phyloP scores from a whole-genome alignment of 1,140 invertebrate genomes.

The Penaeus indicus region DNA sequence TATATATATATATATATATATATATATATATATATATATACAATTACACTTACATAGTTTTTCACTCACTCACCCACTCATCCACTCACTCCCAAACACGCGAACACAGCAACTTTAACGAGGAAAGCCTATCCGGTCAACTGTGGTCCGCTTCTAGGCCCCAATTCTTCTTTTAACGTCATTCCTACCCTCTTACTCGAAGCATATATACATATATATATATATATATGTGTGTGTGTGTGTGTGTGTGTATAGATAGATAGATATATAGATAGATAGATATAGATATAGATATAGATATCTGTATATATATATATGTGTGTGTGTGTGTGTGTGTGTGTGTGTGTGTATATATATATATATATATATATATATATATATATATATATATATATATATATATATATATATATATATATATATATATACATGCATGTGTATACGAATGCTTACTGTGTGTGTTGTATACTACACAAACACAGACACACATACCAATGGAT shows the following conservation, averaged over 20 bases:
- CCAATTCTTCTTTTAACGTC: too few relatives aligned
- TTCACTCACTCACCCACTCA: not conserved
- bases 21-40: slow-evolving; percentile 14
- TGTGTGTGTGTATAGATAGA: too few relatives aligned
- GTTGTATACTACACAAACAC: not conserved
- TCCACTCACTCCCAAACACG: too few relatives aligned
- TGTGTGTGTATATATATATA: not conserved
- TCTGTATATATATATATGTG: not conserved
- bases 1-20: slow-evolving; percentile 1
- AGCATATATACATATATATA: too few relatives aligned
- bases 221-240: not conserved
- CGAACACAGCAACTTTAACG: too few relatives aligned
- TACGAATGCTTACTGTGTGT: not conserved
- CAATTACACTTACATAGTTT: not conserved
- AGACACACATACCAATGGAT: too few relatives aligned
- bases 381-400: not conserved
- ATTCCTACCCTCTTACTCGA: too few relatives aligned
- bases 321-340: not conserved
- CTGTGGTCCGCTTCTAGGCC: too few relatives aligned
- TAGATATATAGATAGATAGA: too few relatives aligned
- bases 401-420: not conserved
- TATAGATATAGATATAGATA: not conserved
- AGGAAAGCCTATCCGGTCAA: too few relatives aligned
- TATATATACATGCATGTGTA: not conserved
- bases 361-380: not conserved